Evolutionary conservation across 92 coral and sea anemone genomes (phyloP).

Genomic region (Desmophyllum pertusum): DNA sequence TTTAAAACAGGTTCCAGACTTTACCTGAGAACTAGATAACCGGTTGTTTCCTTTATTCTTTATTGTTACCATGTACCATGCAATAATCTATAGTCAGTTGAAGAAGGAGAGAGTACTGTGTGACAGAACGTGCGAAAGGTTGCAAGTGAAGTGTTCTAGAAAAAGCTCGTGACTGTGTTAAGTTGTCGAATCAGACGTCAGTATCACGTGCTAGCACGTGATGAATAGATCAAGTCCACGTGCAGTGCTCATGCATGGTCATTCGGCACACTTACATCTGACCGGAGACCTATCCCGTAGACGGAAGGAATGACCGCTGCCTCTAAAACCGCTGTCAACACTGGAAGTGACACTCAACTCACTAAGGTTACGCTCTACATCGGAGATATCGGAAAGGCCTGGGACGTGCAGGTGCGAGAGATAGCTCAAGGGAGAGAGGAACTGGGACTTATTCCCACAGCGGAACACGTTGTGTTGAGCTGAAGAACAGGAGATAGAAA

Average conservation of each 20-base stretch:
- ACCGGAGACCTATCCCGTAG: constrained; percentile 44
- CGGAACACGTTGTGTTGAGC: constrained; percentile 64
- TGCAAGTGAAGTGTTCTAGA: background rate
- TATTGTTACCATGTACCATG: background rate
- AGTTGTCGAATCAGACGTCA: background rate
- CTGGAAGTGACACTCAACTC: constrained; percentile 85
- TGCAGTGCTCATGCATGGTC: constrained; percentile 41
- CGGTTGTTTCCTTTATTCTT: background rate
- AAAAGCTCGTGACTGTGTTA: background rate
- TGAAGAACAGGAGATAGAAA: constrained; percentile 49
- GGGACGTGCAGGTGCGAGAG: constrained; percentile 73
- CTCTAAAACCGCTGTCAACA: constrained; percentile 92
- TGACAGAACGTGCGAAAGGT: background rate
- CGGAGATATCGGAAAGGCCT: constrained; percentile 58
- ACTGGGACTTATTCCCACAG: constrained; percentile 60
- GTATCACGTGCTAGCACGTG: background rate
- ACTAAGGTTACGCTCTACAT: constrained; percentile 69
- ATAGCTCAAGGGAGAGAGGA: constrained; percentile 80
- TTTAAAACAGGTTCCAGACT: too few relatives aligned
- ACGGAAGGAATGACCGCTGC: constrained; percentile 60
- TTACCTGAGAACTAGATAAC: too few relatives aligned
- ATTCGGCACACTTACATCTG: constrained; percentile 48
- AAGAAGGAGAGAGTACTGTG: background rate
- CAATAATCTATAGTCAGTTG: background rate
- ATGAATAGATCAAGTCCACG: constrained; percentile 17